These are phyloP conservation scores for Pteruthius melanotis DNA, from an alignment of 2,113 vertebrate species.

Conservation along the genomic window DNA sequence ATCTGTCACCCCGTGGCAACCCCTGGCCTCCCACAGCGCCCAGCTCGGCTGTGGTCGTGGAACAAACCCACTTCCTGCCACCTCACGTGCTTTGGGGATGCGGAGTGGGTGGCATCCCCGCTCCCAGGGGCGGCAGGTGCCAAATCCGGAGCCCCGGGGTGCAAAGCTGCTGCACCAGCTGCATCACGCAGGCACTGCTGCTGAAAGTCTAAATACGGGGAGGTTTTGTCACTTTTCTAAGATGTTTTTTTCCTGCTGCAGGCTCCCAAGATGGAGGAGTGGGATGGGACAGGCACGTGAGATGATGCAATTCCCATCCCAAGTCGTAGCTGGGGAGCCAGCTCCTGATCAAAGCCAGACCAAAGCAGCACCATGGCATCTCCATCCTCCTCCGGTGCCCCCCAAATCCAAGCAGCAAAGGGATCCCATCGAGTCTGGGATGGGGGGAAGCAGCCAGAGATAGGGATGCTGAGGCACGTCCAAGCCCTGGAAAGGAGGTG, in stretches of 20 bases:
- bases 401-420: accelerated
- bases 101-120: neutral
- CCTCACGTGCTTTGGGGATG: neutral
- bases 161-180: neutral
- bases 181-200: accelerated
- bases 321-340: neutral
- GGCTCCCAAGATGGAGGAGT: neutral
- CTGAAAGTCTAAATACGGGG: accelerated
- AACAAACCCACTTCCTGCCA: neutral
- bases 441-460: neutral
- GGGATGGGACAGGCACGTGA: accelerated
- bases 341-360: neutral
- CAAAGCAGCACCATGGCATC: accelerated
- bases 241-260: neutral
- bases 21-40: neutral
- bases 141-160: neutral
- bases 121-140: neutral
- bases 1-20: neutral
- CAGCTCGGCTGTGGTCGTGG: neutral
- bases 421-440: neutral
- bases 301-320: neutral
- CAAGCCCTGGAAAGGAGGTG: neutral
- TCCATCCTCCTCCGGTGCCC: neutral
- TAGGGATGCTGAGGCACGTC: neutral
- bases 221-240: neutral